phyloP scores from a whole-genome alignment of 30 jellyfish, hydroid and myxozoan genomes.

The Haliclystus octoradiatus region DNA sequence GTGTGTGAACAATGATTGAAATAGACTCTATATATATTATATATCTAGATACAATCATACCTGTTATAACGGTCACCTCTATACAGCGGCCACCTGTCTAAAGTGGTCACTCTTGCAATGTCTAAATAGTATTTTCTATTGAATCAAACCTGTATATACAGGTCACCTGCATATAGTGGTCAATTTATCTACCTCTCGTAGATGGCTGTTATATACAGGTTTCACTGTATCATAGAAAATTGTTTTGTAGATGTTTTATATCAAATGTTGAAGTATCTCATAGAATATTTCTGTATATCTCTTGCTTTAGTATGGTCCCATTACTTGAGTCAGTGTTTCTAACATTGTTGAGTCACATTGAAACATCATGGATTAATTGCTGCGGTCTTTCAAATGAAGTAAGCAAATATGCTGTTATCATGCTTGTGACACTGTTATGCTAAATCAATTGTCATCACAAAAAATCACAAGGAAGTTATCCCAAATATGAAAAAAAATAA shows the following conservation, averaged over 20 bases:
- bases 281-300: background rate
- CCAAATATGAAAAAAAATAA: too few species aligned
- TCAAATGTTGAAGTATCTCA: too few species aligned
- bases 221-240: background rate
- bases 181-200: background rate
- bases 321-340: constrained; percentile 7
- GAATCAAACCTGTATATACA: background rate
- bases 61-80: too few species aligned
- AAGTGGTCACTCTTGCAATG: background rate
- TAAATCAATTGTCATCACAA: too few species aligned
- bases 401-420: background rate
- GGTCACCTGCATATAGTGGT: background rate
- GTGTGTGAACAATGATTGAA: too few species aligned
- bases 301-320: constrained; percentile 6
- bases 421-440: background rate
- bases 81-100: background rate
- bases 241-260: too few species aligned
- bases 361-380: constrained; percentile 21
- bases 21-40: too few species aligned
- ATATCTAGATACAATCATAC: too few species aligned
- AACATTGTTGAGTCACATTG: constrained; percentile 3
- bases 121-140: background rate
- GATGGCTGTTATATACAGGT: background rate
- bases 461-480: too few species aligned
- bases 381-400: constrained; percentile 10